These are phyloP conservation scores for Macropis europaea DNA, from an alignment of 2,888 invertebrate genomes.

Conservation along the genomic window DNA sequence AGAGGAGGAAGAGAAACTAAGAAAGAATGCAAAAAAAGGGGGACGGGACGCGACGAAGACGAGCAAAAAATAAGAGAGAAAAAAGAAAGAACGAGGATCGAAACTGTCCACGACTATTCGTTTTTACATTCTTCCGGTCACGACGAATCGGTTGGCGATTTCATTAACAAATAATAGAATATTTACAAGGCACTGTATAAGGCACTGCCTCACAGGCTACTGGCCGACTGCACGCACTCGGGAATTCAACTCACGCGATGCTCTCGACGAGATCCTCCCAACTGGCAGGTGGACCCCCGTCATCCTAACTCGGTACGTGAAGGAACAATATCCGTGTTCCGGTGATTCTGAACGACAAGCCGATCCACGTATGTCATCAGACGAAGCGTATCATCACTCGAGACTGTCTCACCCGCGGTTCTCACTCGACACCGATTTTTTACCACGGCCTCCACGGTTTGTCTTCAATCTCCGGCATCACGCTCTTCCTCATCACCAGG, in stretches of 20 bases:
- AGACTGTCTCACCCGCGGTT: slow-evolving; percentile 15
- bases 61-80: neutral
- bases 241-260: slow-evolving; percentile 37
- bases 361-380: slow-evolving; percentile 35
- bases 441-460: slow-evolving; percentile 93
- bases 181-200: slow-evolving; percentile 77
- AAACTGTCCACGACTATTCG: slow-evolving; percentile 2
- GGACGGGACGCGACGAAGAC: neutral
- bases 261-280: slow-evolving; percentile 23
- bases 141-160: slow-evolving; percentile 22
- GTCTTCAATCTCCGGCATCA: slow-evolving; percentile 83
- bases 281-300: slow-evolving; percentile 28
- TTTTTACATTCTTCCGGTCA: neutral
- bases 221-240: slow-evolving; percentile 67
- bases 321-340: slow-evolving; percentile 55
- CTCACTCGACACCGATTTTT: slow-evolving; percentile 25
- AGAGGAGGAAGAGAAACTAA: neutral
- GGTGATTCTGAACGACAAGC: slow-evolving; percentile 24
- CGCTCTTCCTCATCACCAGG: slow-evolving; percentile 86
- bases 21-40: slow-evolving; percentile 10
- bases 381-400: slow-evolving; percentile 37
- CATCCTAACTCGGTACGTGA: slow-evolving; percentile 15
- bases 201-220: slow-evolving; percentile 74
- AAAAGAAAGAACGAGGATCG: neutral
- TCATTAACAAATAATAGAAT: slow-evolving; percentile 32